Conservation (phyloP, 2,888 invertebrate genomes). For the Argynnis bischoffii region DNA sequence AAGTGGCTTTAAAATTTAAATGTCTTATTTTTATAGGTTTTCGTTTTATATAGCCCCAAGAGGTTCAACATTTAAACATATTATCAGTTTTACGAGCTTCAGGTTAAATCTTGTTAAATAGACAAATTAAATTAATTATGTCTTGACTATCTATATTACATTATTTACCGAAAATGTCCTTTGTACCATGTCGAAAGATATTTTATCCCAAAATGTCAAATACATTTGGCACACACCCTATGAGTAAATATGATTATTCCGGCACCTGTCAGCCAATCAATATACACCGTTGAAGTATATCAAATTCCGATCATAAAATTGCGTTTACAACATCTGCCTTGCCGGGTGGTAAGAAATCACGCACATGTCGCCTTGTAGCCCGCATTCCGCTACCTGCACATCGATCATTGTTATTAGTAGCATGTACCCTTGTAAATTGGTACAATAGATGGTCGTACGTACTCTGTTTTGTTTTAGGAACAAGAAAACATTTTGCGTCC, state of each 20-base stretch:
- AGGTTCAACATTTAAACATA: too few species aligned
- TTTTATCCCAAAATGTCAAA: background rate
- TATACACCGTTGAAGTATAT: constrained; percentile 36
- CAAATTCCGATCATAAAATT: constrained; percentile 43
- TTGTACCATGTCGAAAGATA: background rate
- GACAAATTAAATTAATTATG: too few species aligned
- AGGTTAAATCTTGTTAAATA: too few species aligned
- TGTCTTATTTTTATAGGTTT: too few species aligned
- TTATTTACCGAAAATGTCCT: background rate
- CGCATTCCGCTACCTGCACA: constrained; percentile 74
- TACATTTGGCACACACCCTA: background rate
- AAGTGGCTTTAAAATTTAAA: too few species aligned
- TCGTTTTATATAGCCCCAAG: too few species aligned
- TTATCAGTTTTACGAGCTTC: too few species aligned
- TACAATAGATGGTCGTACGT: constrained; percentile 68
- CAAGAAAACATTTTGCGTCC: constrained; percentile 56
- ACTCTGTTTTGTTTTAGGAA: constrained; percentile 66
- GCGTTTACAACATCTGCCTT: constrained; percentile 57
- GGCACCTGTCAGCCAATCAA: constrained; percentile 28
- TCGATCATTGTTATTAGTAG: constrained; percentile 57
- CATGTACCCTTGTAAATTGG: constrained; percentile 47
- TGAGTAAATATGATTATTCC: constrained; percentile 17
- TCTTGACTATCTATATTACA: background rate
- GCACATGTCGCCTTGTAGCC: constrained; percentile 64
- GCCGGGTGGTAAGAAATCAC: constrained; percentile 62